Base-by-base conservation (phyloP, 2,797 vertebrate species). In the Lutjanus campechanus region DNA sequence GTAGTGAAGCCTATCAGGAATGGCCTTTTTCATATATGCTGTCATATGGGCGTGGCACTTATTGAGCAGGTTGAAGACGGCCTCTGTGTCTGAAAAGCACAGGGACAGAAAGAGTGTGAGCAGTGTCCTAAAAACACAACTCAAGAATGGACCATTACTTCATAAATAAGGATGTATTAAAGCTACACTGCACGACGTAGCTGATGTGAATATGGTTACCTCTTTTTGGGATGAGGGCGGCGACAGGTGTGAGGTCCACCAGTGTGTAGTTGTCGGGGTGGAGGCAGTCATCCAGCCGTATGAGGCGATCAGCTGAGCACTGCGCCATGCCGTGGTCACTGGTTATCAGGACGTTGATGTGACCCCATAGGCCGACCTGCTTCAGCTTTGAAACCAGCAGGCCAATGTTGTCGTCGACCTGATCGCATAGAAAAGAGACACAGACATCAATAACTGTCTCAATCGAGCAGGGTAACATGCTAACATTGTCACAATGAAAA, bases 241-340 rank as follows among this genome's bases (percentile, higher is more conserved):
- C 93, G 9, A 99, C 96, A 0, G 98, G 97, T 6, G 91, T 94
- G 11, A 54, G 79, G 88, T 98, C 97, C 85, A 99, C 93, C 63
- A 97, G 76, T 0, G 76, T 94, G 79, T 99, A 99, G 85, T 90
- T 92, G 47, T 87, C 81, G 0, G 70, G 90, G 54, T 88, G 76
- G 1, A 99, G 85, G 90, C 98, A 99, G 0, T 10, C 0, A 66
- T 98, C 96, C 90, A 99, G 91, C 20, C 50, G 44, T 72, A 99
- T 99, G 81, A 97, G 70, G 77, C 93, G 96, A 0, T 97, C 62
- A 4, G 90, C 4, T 2, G 97, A 97, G 66, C 97, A 98, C 88
- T 99, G 96, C 19, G 95, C 82, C 98, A 99, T 99, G 29, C 98
- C 98, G 29, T 99, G 98, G 90, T 99, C 98, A 12, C 98, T 99